A percentile compares a stretch with the other conserved stretches of the same genome.
phyloP scores from a whole-genome alignment of 2,113 vertebrate genomes.

The Hystrix brachyura region DNA sequence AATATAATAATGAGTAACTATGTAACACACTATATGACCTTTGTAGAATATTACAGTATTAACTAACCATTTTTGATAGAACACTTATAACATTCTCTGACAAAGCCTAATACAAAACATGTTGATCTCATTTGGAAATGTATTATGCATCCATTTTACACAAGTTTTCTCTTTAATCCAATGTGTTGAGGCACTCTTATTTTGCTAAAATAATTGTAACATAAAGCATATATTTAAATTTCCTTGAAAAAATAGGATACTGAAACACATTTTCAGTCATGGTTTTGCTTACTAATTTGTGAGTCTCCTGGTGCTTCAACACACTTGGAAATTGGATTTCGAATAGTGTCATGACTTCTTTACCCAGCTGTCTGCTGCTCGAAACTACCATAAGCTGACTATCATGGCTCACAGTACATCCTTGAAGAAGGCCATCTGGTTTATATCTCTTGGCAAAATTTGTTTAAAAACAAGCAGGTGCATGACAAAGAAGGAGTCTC shows the following conservation, averaged over 20 bases:
- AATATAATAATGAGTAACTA: background rate
- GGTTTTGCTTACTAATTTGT: constrained; percentile 48
- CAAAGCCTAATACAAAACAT: background rate
- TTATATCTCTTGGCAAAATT: constrained; percentile 78
- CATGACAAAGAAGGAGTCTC: constrained; percentile 73
- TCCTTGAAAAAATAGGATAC: background rate
- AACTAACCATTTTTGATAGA: background rate
- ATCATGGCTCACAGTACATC: constrained; percentile 49
- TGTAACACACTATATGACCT: background rate
- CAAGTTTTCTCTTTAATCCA: background rate
- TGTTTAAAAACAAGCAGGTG: constrained; percentile 80
- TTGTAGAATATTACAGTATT: background rate
- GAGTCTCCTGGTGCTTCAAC: constrained; percentile 50
- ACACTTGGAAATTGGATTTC: constrained; percentile 69
- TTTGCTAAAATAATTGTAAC: background rate
- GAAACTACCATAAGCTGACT: constrained; percentile 68
- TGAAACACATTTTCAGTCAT: background rate
- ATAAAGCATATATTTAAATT: background rate
- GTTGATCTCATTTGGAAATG: constrained; percentile 6
- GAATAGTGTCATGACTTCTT: constrained; percentile 76
- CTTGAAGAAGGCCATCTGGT: constrained; percentile 79
- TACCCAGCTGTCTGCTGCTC: constrained; percentile 74
- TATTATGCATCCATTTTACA: constrained; percentile 1
- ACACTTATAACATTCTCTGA: background rate
- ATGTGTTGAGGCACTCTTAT: background rate